Evolutionary conservation across 1,140 invertebrate species (phyloP), one percentile per base, ranked within the genome.

Genomic region (Zaprionus davidi): DNA sequence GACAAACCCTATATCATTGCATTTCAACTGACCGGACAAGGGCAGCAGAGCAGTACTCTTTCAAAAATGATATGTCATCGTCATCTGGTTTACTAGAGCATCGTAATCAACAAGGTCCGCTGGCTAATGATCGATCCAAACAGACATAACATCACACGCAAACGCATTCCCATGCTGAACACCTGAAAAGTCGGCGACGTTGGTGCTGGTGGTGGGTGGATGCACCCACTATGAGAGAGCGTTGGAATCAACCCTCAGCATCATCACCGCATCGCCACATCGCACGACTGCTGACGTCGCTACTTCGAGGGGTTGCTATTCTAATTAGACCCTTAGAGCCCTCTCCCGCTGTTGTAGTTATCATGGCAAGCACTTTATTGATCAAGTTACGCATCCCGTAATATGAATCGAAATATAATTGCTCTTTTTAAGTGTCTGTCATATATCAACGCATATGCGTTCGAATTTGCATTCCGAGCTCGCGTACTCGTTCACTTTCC

Each of bases 41-140:
- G 41, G 59, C 63, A 86, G 57, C 34, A 11, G 34, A 5, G 26
- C 5, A 58, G 49, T 57, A 38, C 68, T 36, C 31, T 41, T 26
- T 24, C 74, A 81, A 78, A 81, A 78, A 77, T 80, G 73, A 92
- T 74, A 90, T 90, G 90, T 92, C 90, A 92, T 92, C 80, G 90
- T 92, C 90, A 91, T 91, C 90, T 91, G 90, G 82, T 91, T 91
- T 86, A 91, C 53, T 87, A 84, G 84, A 87, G 84, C 84, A 87
- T 87, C 84, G 71, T 59, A 41, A 79, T 64, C 70, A 55, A 59
- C 71, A 79, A 44, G 41, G 51, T 41, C 28, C 57, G 46, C 24
- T 46, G 60, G 63, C 78, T 90, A 90, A 86, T 79, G 82, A 82
- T 76, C 55, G 36, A 73, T 58, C 63, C 41, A 49, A 58, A 22